Evolutionary conservation across 2,113 vertebrate species (phyloP).

Genomic region (Ophthalmolycus amberensis): DNA sequence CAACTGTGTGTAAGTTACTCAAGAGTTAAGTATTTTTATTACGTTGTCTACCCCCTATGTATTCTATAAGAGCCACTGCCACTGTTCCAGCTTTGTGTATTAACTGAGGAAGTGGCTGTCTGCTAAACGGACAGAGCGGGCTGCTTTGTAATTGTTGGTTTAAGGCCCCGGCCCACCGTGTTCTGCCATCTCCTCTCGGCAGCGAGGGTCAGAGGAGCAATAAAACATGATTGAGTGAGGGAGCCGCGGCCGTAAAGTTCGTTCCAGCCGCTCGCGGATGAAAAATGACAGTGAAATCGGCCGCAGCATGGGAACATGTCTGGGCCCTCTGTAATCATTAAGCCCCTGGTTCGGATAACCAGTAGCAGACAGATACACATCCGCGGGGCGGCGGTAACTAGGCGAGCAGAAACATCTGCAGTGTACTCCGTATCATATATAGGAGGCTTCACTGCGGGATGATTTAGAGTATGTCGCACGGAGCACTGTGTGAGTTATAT

Average conservation of each 20-base stretch:
- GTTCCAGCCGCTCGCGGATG: conserved; percentile 68
- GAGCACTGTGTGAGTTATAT: conserved; percentile 23
- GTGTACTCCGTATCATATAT: conserved; percentile 31
- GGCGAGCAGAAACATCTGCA: conserved; percentile 64
- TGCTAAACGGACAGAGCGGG: conserved; percentile 59
- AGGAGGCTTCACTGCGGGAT: conserved; percentile 29
- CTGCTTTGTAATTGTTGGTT: conserved; percentile 74
- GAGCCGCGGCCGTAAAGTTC: conserved; percentile 71
- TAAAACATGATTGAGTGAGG: conserved; percentile 82
- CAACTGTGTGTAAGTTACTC: background rate
- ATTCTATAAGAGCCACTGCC: conserved; percentile 6
- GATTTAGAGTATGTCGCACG: conserved; percentile 45
- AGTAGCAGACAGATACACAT: conserved; percentile 56
- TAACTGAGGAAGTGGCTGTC: conserved; percentile 58
- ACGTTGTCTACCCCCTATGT: conserved; percentile 3
- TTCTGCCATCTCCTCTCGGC: conserved; percentile 66
- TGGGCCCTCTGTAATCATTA: conserved; percentile 76
- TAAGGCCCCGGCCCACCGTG: conserved; percentile 60
- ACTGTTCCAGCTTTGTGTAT: conserved; percentile 40
- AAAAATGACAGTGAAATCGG: conserved; percentile 78
- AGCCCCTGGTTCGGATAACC: conserved; percentile 66
- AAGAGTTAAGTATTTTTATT: background rate
- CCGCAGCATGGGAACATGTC: conserved; percentile 72
- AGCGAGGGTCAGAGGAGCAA: conserved; percentile 67
- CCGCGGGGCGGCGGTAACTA: conserved; percentile 51